Evolutionary conservation across 2,888 invertebrate species (phyloP).

Genomic region (Orthosia incerta): DNA sequence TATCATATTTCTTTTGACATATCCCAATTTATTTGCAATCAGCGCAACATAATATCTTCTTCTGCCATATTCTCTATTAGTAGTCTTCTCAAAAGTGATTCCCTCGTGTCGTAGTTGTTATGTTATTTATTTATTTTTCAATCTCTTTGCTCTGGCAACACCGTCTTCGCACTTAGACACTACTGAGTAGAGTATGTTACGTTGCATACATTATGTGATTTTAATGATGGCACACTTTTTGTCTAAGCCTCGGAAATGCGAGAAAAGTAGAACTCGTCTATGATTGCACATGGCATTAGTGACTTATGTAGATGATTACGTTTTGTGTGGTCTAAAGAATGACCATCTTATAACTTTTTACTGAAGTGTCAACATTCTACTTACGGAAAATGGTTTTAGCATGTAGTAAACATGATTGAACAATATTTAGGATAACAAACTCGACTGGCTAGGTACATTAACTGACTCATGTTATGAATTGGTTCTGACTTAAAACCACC

Average conservation of each 20-base stretch:
- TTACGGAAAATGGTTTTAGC: background rate
- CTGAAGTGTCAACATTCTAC: background rate
- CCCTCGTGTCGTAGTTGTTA: too few relatives aligned
- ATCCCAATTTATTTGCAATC: too few relatives aligned
- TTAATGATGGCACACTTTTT: constrained; percentile 57
- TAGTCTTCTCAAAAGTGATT: too few relatives aligned
- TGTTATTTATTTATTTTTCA: background rate
- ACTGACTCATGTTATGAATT: too few relatives aligned
- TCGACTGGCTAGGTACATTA: background rate
- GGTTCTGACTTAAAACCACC: too few relatives aligned
- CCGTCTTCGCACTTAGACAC: constrained; percentile 13
- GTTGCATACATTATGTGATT: constrained; percentile 56
- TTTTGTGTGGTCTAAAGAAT: background rate
- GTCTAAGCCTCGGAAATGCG: constrained; percentile 34
- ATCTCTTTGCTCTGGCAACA: constrained; percentile 29
- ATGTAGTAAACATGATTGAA: background rate
- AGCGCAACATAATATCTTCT: too few relatives aligned
- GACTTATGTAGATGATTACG: background rate
- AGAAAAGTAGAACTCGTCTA: constrained; percentile 41
- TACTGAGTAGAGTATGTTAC: constrained; percentile 38
- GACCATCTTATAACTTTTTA: background rate
- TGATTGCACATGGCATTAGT: constrained; percentile 27
- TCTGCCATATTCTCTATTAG: too few relatives aligned
- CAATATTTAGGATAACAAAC: background rate
- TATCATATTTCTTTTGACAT: too few relatives aligned